Evolutionary conservation across 2,888 invertebrate genomes (phyloP).

Genomic region (Drosophila paranaensis): DNA sequence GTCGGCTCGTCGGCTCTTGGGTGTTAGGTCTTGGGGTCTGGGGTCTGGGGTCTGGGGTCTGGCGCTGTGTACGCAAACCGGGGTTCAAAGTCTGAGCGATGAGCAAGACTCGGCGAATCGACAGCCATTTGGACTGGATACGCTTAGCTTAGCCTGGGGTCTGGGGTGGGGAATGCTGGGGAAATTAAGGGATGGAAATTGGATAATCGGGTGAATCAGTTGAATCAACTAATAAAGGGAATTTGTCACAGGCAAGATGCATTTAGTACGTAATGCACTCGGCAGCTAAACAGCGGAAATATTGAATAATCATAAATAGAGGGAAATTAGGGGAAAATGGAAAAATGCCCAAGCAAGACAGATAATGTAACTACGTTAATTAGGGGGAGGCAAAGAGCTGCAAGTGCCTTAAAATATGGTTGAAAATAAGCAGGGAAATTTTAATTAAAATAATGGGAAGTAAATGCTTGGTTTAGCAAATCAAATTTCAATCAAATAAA

Average conservation of each 20-base stretch:
- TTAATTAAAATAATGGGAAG: background rate
- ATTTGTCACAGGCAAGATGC: background rate
- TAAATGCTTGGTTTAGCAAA: background rate
- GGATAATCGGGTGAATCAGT: slow-evolving; percentile 9
- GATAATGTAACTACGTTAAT: background rate
- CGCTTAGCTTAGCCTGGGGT: background rate
- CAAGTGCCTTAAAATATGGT: background rate
- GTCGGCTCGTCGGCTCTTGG: slow-evolving; percentile 3
- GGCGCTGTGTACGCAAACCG: slow-evolving; percentile 52
- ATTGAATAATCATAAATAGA: background rate
- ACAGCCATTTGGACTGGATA: slow-evolving; percentile 10
- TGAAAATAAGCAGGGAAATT: background rate
- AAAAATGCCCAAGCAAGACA: background rate
- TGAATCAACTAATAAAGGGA: background rate
- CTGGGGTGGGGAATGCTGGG: background rate
- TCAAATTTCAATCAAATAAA: background rate
- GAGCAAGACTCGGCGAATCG: slow-evolving; percentile 32
- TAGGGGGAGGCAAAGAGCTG: background rate
- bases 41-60: slow-evolving; percentile 5
- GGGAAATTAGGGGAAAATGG: background rate
- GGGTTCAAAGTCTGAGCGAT: slow-evolving; percentile 63
- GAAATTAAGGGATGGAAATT: slow-evolving; percentile 7
- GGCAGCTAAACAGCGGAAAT: background rate
- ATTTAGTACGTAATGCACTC: background rate
- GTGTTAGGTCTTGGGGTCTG: background rate